Percentiles rank a stretch among this genome's conserved stretches.
Evolutionary conservation across 2,888 invertebrate species (phyloP).

Genomic region (Oscheius myriophilus): DNA sequence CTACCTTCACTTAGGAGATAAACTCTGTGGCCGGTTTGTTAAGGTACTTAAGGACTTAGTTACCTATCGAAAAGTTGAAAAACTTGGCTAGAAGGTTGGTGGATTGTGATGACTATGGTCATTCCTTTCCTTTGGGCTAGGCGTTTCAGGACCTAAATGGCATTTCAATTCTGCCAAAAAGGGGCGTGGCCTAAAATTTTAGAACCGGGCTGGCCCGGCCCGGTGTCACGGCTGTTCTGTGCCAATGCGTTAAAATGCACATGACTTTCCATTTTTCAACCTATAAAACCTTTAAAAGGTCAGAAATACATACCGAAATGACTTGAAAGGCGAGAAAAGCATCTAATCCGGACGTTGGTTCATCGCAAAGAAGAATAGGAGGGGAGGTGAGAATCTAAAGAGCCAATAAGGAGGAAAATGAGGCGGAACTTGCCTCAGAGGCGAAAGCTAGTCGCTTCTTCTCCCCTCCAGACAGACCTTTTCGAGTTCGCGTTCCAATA

Average conservation of each 20-base stretch:
- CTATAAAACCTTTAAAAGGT: no score
- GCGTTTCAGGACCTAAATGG: slow-evolving; percentile 70
- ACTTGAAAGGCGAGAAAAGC: slow-evolving; percentile 70
- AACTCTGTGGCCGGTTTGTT: slow-evolving; percentile 43
- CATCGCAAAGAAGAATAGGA: slow-evolving; percentile 75
- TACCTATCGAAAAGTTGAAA: slow-evolving; percentile 85
- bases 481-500: slow-evolving; percentile 83
- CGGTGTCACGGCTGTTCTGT: no score
- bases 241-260: background rate
- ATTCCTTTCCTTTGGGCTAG: slow-evolving; percentile 78
- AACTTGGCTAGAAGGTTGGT: slow-evolving; percentile 90
- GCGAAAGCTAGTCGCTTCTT: slow-evolving; percentile 91
- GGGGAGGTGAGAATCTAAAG: slow-evolving; percentile 74
- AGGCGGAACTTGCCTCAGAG: slow-evolving; percentile 80
- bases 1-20: slow-evolving; percentile 63
- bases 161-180: no score
- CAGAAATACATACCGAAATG: slow-evolving; percentile 36
- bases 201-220: no score
- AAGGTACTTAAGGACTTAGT: background rate
- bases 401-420: no score
- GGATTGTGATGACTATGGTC: slow-evolving; percentile 90
- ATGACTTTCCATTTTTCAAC: no score
- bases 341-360: slow-evolving; percentile 75
- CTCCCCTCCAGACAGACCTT: slow-evolving; percentile 91
- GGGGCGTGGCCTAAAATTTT: no score